Conservation (phyloP, 2,888 invertebrate species). For the Stratiomys singularior region DNA sequence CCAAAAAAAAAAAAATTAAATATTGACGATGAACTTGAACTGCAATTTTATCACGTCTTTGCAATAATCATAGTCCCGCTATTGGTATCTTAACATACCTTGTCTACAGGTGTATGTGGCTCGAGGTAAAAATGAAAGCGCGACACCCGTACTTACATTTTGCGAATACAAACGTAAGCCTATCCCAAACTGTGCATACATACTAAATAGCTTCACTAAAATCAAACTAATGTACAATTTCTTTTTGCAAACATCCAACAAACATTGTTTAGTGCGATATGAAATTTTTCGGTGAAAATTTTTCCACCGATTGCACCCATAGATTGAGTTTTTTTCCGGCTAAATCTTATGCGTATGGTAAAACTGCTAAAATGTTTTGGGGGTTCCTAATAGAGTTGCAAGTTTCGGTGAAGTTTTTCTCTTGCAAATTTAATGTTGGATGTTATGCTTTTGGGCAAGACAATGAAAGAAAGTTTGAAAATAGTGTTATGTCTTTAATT, state of each 20-base stretch:
- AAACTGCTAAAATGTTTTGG: not conserved
- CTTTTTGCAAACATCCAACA: not conserved
- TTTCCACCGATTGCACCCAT: not conserved
- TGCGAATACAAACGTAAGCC: not conserved
- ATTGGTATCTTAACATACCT: not conserved
- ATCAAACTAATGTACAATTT: not conserved
- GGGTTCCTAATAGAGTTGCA: not conserved
- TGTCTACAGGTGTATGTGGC: not conserved
- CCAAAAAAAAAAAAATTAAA: not conserved
- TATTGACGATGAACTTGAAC: slow-evolving; percentile 21
- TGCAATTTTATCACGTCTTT: slow-evolving; percentile 37
- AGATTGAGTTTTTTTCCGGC: too few relatives aligned
- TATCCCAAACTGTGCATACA: not conserved
- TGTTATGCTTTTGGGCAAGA: not conserved
- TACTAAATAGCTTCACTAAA: too few relatives aligned
- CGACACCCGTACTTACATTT: not conserved
- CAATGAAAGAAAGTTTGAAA: not conserved
- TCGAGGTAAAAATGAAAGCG: slow-evolving; percentile 25
- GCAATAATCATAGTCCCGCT: slow-evolving; percentile 14
- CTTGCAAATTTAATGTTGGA: too few relatives aligned
- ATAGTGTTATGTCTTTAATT: too few relatives aligned
- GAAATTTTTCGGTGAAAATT: not conserved
- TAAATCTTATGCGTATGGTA: too few relatives aligned
- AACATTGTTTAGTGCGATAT: not conserved
- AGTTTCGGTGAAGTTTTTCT: too few relatives aligned